Evolutionary conservation across 1,140 invertebrate genomes (phyloP).

Genomic region (Cheumatopsyche charites): DNA sequence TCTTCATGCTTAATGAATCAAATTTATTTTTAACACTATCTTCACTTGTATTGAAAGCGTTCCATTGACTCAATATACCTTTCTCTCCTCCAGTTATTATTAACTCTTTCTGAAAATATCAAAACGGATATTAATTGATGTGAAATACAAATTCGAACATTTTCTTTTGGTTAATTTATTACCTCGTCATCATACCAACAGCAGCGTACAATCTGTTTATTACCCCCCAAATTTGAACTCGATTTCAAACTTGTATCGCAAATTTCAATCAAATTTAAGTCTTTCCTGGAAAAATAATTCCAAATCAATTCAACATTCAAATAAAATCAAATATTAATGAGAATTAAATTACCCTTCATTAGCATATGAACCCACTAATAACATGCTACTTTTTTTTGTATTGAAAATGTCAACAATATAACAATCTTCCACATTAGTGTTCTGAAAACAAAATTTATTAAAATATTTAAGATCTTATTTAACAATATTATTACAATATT

Average conservation of each 20-base stretch:
- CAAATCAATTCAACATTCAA: conserved; percentile 43
- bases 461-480: background rate
- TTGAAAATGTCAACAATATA: conserved; percentile 68
- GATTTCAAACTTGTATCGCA: conserved; percentile 61
- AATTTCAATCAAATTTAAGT: conserved; percentile 65
- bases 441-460: conserved; percentile 48
- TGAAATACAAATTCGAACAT: no score
- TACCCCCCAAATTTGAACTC: conserved; percentile 62
- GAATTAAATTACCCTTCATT: conserved; percentile 61
- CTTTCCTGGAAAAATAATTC: conserved; percentile 55
- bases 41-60: conserved; percentile 21
- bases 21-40: conserved; percentile 4
- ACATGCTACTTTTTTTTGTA: conserved; percentile 56
- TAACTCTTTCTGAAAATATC: conserved; percentile 59
- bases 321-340: background rate
- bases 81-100: conserved; percentile 72
- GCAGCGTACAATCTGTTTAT: conserved; percentile 71
- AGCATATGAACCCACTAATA: conserved; percentile 67
- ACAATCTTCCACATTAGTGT: conserved; percentile 68
- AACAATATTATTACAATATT: background rate
- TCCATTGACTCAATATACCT: conserved; percentile 69
- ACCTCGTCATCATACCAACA: conserved; percentile 68
- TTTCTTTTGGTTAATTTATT: conserved; percentile 46
- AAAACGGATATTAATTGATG: background rate
- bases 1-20: conserved; percentile 26